These are phyloP conservation scores for Erebia epiphron DNA, from an alignment of 2,888 invertebrate genomes.

Conservation along the genomic window DNA sequence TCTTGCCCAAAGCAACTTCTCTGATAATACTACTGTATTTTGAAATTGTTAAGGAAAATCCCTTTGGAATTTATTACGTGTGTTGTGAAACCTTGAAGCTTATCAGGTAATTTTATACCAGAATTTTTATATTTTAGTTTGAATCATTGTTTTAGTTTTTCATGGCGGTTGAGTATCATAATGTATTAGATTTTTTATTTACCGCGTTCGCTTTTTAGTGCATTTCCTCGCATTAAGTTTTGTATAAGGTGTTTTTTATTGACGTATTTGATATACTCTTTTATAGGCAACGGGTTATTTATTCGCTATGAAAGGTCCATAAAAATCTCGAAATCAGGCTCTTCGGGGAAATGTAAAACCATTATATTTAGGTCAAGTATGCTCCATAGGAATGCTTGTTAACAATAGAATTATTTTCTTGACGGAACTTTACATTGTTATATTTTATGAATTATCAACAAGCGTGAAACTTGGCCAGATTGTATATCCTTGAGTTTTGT, in stretches of 20 bases:
- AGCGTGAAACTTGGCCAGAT: background rate
- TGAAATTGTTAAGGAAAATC: constrained; percentile 10
- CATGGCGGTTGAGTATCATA: background rate
- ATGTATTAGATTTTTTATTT: background rate
- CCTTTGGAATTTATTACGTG: constrained; percentile 19
- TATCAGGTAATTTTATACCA: constrained; percentile 20
- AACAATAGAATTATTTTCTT: constrained; percentile 13
- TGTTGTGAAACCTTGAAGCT: constrained; percentile 23
- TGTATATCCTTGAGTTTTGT: too few relatives aligned
- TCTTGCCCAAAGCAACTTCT: constrained; percentile 66
- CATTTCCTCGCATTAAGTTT: background rate
- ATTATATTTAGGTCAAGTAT: constrained; percentile 16
- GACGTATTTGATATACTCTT: background rate
- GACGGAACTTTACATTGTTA: background rate
- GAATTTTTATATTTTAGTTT: background rate
- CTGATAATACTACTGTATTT: constrained; percentile 34
- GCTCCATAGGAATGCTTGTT: constrained; percentile 11
- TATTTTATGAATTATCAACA: background rate
- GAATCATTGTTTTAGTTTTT: background rate
- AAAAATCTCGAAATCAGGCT: constrained; percentile 12
- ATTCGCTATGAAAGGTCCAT: background rate
- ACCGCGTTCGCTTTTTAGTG: background rate
- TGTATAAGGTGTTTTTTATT: background rate
- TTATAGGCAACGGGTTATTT: background rate
- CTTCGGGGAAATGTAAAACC: constrained; percentile 2